phyloP scores from a whole-genome alignment of 1,140 invertebrate species.

The Leucophenga varia region DNA sequence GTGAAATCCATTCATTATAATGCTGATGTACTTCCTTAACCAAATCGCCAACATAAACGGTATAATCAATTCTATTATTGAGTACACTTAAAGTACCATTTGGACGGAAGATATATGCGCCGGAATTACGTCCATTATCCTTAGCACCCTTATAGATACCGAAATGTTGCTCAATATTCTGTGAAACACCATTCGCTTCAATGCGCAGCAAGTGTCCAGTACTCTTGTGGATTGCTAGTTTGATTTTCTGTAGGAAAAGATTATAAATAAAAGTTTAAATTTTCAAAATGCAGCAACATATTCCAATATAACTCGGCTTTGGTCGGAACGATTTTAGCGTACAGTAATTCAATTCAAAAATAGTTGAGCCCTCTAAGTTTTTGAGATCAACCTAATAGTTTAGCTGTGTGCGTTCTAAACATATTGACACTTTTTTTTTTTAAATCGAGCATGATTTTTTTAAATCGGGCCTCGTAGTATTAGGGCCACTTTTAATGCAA shows the following conservation, averaged over 20 bases:
- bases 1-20: conserved; percentile 75
- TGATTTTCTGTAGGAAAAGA: conserved; percentile 24
- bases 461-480: too few relatives aligned
- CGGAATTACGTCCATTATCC: conserved; percentile 67
- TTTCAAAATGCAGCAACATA: neutral
- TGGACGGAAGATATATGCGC: conserved; percentile 88
- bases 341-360: too few relatives aligned
- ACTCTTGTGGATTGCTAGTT: conserved; percentile 33
- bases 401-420: too few relatives aligned
- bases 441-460: too few relatives aligned
- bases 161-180: too few relatives aligned
- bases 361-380: too few relatives aligned
- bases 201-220: conserved; percentile 62
- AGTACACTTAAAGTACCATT: conserved; percentile 53
- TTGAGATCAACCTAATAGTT: too few relatives aligned
- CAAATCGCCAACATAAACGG: conserved; percentile 63
- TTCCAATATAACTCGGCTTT: too few relatives aligned
- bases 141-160: conserved; percentile 72
- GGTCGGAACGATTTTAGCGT: too few relatives aligned
- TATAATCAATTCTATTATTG: conserved; percentile 56
- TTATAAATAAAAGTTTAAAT: neutral
- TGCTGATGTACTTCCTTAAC: conserved; percentile 82
- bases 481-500: too few relatives aligned
- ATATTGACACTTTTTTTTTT: too few relatives aligned
- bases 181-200: conserved; percentile 59